Percentiles rank a stretch among this genome's conserved stretches.
phyloP scores from a whole-genome alignment of 2,888 invertebrate genomes.

The Azorinus chamasolen region DNA sequence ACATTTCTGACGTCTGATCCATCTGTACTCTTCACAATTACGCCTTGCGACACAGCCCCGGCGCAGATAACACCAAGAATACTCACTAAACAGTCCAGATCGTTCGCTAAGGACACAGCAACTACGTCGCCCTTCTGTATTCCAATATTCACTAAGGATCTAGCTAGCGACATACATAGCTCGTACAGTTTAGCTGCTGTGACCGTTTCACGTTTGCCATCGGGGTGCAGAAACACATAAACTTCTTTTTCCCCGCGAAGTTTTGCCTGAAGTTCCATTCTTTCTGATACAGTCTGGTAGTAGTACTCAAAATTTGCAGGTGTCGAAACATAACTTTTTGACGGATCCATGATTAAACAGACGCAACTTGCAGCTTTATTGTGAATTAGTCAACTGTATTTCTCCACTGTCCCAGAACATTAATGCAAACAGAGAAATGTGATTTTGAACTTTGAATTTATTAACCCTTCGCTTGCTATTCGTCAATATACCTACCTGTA shows the following conservation, averaged over 20 bases:
- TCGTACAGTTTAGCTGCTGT: slow-evolving; percentile 21
- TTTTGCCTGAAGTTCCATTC: slow-evolving; percentile 15
- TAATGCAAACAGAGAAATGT: too few species aligned
- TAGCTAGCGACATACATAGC: slow-evolving; percentile 4
- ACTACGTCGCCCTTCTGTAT: slow-evolving; percentile 45
- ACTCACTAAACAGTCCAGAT: slow-evolving; percentile 31
- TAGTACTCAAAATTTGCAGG: slow-evolving; percentile 17
- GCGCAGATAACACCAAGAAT: slow-evolving; percentile 38
- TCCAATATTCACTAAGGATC: slow-evolving; percentile 27
- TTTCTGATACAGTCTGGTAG: slow-evolving; percentile 25
- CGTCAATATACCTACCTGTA: too few species aligned
- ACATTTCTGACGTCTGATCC: slow-evolving; percentile 14
- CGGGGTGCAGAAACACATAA: slow-evolving; percentile 36
- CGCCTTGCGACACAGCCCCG: slow-evolving; percentile 23
- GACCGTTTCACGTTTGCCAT: slow-evolving; percentile 20
- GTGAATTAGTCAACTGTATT: too few species aligned
- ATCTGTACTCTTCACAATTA: slow-evolving; percentile 3
- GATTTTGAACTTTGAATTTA: too few species aligned
- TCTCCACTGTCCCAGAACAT: too few species aligned
- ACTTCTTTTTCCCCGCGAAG: slow-evolving; percentile 32
- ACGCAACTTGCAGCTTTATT: too few species aligned
- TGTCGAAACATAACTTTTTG: slow-evolving; percentile 24
- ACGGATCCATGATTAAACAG: too few species aligned
- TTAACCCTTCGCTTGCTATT: too few species aligned
- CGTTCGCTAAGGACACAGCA: slow-evolving; percentile 34